Percentiles rank a stretch among this genome's conserved stretches.
Conservation (phyloP, 2,797 vertebrate genomes). For the Morus bassanus region DNA sequence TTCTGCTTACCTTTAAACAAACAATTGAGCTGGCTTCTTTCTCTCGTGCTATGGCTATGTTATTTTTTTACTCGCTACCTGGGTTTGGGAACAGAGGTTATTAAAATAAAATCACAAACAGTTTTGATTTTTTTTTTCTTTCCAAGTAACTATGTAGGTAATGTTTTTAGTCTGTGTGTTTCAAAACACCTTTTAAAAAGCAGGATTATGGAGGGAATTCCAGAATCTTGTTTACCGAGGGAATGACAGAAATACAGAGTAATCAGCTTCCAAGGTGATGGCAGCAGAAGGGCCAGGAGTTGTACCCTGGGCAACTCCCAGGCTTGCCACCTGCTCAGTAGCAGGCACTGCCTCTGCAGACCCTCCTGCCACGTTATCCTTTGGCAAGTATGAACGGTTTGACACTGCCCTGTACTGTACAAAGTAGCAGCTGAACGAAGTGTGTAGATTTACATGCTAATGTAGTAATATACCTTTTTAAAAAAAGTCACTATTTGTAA, state of each 20-base stretch:
- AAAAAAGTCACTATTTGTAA: neutral
- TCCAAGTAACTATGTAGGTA: neutral
- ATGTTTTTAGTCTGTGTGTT: neutral
- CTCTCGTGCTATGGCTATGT: fast-evolving
- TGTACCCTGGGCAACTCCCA: neutral
- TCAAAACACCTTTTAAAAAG: neutral
- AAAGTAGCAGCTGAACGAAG: neutral
- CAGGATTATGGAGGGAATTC: neutral
- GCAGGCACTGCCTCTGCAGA: fast-evolving
- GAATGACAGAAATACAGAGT: neutral
- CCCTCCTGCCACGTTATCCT: neutral
- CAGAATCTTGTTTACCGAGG: neutral
- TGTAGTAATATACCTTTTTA: neutral
- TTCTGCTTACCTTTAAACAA: neutral
- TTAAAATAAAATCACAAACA: neutral
- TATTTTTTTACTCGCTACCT: neutral
- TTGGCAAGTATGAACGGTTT: neutral
- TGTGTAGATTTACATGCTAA: neutral
- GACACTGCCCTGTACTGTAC: neutral
- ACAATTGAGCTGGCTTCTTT: neutral
- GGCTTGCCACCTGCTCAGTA: neutral
- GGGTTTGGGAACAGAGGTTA: neutral
- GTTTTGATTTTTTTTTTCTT: neutral
- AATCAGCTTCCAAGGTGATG: neutral
- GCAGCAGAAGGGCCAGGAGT: neutral